Base-by-base conservation (phyloP, 1,140 invertebrate genomes). In the Drosophila jambulina region DNA sequence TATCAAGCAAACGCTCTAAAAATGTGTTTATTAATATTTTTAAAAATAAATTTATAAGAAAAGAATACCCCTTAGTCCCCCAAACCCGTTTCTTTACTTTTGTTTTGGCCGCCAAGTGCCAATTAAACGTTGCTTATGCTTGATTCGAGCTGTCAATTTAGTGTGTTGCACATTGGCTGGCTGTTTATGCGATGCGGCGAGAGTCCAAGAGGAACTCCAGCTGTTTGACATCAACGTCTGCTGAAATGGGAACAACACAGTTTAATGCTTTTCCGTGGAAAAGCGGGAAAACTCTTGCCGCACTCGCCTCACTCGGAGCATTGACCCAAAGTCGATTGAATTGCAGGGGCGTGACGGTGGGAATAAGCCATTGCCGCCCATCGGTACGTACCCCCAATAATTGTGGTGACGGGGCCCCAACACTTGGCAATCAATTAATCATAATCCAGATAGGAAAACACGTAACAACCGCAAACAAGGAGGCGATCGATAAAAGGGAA, bases 371-470 rank as follows among this genome's bases (percentile, higher is more conserved):
- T 38, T 21, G n/a, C 48, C 15, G 36, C 45, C 45, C 21, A 21
- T 10, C 23, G 29, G 12, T n/a, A 40, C 48, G 51, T 53, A 19
- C 72, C 54, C 38, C 34, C 46, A 64, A 77, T 68, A 77, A 77
- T 76, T 76, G 49, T 51, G 38, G 58, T 42, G 27, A 43, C 23
- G 68, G 32, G 32, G 54, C 69, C 63, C 45, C 68, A 72, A 57
- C 64, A 75, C 82, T 79, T 68, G 72, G 80, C 84, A 84, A 88
- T 80, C 84, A 87, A 87, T 87, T 87, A 87, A 87, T 87, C 84
- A 87, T 87, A 87, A 80, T 87, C 82, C 74, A 63, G 77, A 87
- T 87, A 84, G 78, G 80, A 88, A 62, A 70, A 84, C 84, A 84
- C 80, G 84, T 83, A 80, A 67, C 74, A 78, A 81, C 63, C 53